Percentiles rank a stretch among this genome's conserved stretches.
Evolutionary conservation across 2,797 vertebrate species (phyloP).

Genomic region (Xiphorhynchus erythropygius): DNA sequence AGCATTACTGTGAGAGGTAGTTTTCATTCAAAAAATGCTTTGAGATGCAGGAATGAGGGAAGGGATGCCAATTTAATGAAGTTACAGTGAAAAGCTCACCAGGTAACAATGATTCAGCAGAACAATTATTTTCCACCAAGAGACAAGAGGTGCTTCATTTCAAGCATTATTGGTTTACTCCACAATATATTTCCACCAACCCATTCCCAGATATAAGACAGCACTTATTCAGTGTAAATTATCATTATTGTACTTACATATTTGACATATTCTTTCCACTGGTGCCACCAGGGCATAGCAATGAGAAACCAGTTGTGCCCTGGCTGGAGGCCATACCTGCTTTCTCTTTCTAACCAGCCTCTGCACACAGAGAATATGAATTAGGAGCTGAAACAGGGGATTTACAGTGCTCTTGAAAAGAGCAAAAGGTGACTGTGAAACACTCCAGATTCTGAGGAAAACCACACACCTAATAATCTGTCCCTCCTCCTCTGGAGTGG

Average conservation of each 20-base stretch:
- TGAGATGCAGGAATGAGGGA: neutral
- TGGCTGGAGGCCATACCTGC: constrained; percentile 91
- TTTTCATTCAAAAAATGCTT: neutral
- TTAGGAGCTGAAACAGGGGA: neutral
- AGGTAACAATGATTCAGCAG: neutral
- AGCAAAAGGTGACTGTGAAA: neutral
- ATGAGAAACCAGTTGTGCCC: constrained; percentile 98
- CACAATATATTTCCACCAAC: neutral
- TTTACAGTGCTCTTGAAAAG: neutral
- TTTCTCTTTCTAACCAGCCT: constrained; percentile 97
- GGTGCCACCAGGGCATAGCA: constrained; percentile 97
- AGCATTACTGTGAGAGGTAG: neutral
- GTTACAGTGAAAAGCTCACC: neutral
- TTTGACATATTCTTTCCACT: constrained; percentile 98
- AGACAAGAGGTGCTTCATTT: neutral
- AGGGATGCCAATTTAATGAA: neutral
- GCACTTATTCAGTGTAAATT: neutral
- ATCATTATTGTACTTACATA: constrained; percentile 85
- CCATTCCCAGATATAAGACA: neutral
- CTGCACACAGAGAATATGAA: constrained; percentile 67
- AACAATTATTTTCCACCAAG: neutral
- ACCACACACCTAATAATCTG: constrained; percentile 90
- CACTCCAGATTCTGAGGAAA: neutral
- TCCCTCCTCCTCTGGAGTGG: constrained; percentile 94
- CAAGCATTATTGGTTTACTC: neutral